phyloP scores from a whole-genome alignment of 2,888 invertebrate species.

The Agriotes lineatus region DNA sequence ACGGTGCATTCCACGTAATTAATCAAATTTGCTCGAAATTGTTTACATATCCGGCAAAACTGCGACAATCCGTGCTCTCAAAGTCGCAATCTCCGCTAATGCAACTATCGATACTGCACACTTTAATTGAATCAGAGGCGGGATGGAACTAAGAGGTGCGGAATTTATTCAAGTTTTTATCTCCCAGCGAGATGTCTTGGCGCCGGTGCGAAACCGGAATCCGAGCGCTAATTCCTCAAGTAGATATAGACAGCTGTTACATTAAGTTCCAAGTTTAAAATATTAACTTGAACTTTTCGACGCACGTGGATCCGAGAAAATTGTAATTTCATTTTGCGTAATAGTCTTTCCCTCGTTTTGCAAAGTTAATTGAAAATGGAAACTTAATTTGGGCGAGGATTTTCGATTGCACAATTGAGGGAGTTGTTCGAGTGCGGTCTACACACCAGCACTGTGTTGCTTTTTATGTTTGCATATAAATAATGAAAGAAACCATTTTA shows the following conservation, averaged over 20 bases:
- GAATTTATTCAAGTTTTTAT: constrained; percentile 31
- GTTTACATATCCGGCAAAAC: constrained; percentile 19
- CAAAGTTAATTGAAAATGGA: constrained; percentile 38
- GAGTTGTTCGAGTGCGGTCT: background rate
- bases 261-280: constrained; percentile 49
- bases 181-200: constrained; percentile 19
- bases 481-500: too few relatives aligned
- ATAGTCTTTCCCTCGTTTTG: constrained; percentile 31
- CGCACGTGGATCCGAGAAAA: constrained; percentile 46
- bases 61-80: background rate
- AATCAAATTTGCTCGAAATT: constrained; percentile 30
- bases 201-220: constrained; percentile 41
- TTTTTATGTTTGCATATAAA: too few relatives aligned
- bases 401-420: background rate
- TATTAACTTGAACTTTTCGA: constrained; percentile 51
- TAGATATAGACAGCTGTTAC: constrained; percentile 52
- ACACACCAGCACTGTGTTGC: too few relatives aligned
- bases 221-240: constrained; percentile 47
- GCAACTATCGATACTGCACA: constrained; percentile 2
- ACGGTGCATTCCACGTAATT: constrained; percentile 28
- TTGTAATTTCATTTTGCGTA: constrained; percentile 48
- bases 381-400: constrained; percentile 21
- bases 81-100: background rate
- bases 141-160: constrained; percentile 7
- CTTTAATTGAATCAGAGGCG: constrained; percentile 8